Percentiles rank a stretch among this genome's conserved stretches.
These are phyloP conservation scores for Sebastes elongatus DNA, from an alignment of 2,797 vertebrate species.

Conservation along the genomic window DNA sequence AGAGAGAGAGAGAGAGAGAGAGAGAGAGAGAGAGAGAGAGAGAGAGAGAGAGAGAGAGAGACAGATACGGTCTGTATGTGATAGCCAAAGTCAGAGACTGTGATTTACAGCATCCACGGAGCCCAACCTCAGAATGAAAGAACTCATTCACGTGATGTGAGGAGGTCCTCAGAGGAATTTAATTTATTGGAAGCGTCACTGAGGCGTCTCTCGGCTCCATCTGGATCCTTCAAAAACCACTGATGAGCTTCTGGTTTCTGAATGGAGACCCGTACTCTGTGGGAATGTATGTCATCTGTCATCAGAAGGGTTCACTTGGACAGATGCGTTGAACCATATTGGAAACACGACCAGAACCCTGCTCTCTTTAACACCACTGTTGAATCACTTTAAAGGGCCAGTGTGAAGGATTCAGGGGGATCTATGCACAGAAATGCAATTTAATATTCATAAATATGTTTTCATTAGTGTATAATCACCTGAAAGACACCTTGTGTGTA, in stretches of 20 bases:
- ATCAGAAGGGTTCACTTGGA: not conserved
- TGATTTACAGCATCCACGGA: not conserved
- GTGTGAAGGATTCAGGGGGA: not conserved
- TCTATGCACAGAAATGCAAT: not conserved
- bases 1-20: no score
- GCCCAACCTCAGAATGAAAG: not conserved
- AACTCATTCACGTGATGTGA: not conserved
- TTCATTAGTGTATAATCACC: not conserved
- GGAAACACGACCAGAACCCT: not conserved
- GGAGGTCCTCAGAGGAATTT: not conserved
- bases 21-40: not conserved
- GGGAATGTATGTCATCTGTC: not conserved
- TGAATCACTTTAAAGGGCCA: not conserved
- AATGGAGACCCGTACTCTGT: not conserved
- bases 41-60: not conserved
- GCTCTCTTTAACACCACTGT: not conserved
- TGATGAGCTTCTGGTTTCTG: not conserved
- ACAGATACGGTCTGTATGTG: not conserved
- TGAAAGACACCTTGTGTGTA: not conserved
- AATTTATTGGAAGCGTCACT: not conserved
- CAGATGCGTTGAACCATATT: not conserved
- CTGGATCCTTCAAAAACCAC: not conserved
- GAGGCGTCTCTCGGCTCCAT: not conserved
- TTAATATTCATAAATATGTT: not conserved
- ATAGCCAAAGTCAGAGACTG: not conserved